phyloP scores from a whole-genome alignment of 1,140 invertebrate genomes.

The Formica exsecta region DNA sequence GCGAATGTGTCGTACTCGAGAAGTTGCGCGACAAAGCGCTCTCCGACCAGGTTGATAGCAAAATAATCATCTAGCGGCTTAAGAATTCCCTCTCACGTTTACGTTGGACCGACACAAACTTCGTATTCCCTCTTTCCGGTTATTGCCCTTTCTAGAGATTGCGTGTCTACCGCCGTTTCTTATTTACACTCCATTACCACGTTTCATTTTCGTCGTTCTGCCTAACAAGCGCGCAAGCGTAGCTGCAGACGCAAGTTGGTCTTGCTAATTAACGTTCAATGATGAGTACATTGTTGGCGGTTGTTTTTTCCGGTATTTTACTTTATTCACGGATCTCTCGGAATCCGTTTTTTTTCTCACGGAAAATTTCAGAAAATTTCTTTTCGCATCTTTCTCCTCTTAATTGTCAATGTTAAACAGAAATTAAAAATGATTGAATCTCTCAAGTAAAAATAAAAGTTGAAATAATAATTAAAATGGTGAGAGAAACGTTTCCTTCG shows the following conservation, averaged over 20 bases:
- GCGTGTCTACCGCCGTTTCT: constrained; percentile 74
- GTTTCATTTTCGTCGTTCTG: constrained; percentile 71
- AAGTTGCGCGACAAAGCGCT: constrained; percentile 65
- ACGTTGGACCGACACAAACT: constrained; percentile 33
- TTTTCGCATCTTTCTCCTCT: background rate
- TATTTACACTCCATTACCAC: constrained; percentile 71
- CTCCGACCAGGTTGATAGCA: constrained; percentile 24
- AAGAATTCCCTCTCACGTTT: constrained; percentile 14
- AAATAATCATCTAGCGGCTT: constrained; percentile 55
- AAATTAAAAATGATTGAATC: background rate
- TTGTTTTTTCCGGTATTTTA: background rate
- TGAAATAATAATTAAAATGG: background rate
- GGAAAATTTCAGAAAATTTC: background rate
- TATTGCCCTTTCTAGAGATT: constrained; percentile 75
- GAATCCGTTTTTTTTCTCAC: background rate
- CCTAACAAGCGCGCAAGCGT: constrained; percentile 61
- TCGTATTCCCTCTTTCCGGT: constrained; percentile 72
- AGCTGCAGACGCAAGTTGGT: constrained; percentile 15
- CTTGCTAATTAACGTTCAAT: constrained; percentile 73
- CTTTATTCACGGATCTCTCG: background rate
- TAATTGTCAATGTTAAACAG: background rate
- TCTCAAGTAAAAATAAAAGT: background rate
- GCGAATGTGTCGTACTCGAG: constrained; percentile 56
- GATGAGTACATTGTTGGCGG: constrained; percentile 75
- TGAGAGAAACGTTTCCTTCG: constrained; percentile 5